phyloP scores from a whole-genome alignment of 2,113 vertebrate genomes.

The Xenus cinereus region DNA sequence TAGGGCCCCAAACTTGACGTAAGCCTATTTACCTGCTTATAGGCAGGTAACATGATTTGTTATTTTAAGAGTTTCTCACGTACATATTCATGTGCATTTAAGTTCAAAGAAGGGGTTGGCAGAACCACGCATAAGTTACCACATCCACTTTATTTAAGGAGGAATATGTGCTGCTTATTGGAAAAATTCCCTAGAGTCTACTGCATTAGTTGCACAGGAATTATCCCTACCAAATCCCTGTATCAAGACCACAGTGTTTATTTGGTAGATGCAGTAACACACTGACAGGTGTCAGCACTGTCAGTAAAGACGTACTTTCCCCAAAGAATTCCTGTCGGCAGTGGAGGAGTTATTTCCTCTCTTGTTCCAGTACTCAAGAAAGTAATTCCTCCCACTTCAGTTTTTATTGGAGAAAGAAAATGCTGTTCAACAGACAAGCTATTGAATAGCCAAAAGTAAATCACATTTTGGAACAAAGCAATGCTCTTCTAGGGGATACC shows the following conservation, averaged over 20 bases:
- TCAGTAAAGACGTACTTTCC: neutral
- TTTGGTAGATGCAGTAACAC: neutral
- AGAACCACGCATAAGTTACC: neutral
- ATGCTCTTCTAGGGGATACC: neutral
- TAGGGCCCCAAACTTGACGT: neutral
- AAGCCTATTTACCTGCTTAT: neutral
- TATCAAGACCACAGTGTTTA: rapidly evolving
- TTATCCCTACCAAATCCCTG: neutral
- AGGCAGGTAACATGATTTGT: neutral
- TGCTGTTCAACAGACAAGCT: neutral
- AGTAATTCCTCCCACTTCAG: neutral
- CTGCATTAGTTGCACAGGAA: neutral
- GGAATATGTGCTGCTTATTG: neutral
- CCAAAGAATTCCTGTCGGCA: neutral
- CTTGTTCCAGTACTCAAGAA: neutral
- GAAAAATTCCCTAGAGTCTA: neutral
- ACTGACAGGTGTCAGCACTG: neutral
- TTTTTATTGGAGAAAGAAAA: neutral
- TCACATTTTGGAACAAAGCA: neutral
- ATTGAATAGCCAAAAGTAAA: neutral
- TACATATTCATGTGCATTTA: rapidly evolving
- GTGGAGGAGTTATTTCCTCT: neutral
- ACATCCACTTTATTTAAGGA: neutral
- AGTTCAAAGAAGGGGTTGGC: neutral
- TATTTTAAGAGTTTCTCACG: neutral